A percentile compares a stretch with the other conserved stretches of the same genome.
These are phyloP conservation scores for Euura saliciscinereae DNA, from an alignment of 1,140 invertebrate species.

Conservation along the genomic window DNA sequence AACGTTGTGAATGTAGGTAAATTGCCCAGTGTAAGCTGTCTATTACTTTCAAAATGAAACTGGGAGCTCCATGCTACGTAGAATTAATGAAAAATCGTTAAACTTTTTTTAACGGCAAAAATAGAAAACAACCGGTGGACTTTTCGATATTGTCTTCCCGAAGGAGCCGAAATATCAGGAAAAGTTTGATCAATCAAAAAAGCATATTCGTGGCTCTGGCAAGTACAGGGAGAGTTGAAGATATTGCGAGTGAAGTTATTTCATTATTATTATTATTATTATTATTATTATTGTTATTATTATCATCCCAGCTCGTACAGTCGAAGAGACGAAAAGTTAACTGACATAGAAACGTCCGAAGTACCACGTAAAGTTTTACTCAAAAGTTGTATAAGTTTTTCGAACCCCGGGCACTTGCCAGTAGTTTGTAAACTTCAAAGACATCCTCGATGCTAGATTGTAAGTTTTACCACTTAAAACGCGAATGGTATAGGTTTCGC, in stretches of 20 bases:
- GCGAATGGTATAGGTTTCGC: neutral
- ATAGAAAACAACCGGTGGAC: no score
- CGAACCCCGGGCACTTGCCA: neutral
- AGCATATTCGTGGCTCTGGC: neutral
- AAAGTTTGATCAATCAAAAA: neutral
- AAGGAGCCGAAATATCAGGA: neutral
- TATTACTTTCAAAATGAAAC: no score
- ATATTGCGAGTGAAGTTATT: neutral
- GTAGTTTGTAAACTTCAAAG: neutral
- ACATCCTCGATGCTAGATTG: neutral
- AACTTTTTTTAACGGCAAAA: no score
- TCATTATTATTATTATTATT: neutral
- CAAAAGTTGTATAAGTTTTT: slow-evolving; percentile 1
- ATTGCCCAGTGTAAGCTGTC: no score
- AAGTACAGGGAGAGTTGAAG: neutral
- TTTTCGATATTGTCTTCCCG: neutral
- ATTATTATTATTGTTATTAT: neutral
- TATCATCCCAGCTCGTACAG: neutral
- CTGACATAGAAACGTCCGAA: neutral
- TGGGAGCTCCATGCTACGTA: no score
- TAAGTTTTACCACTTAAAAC: neutral
- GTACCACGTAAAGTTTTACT: neutral
- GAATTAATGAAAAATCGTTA: no score
- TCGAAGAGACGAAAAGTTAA: neutral
- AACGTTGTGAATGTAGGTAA: no score